A percentile compares a stretch with the other conserved stretches of the same genome.
Conservation (phyloP, 2,113 vertebrate genomes). For the Furnarius figulus region DNA sequence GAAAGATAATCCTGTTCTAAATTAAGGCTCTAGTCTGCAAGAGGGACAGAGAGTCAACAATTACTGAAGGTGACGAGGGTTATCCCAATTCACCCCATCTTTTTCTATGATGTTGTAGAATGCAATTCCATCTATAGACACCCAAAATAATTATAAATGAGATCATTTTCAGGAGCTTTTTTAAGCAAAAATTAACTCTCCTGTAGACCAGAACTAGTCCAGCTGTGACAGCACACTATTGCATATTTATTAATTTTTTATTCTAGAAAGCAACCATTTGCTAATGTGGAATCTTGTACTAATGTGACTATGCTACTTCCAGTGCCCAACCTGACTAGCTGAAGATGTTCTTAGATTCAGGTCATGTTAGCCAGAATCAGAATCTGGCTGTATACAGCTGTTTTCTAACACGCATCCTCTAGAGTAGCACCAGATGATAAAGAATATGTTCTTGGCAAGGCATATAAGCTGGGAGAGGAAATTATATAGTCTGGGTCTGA, state of each 20-base stretch:
- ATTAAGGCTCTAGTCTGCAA: not conserved
- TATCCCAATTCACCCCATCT: not conserved
- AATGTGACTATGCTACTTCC: not conserved
- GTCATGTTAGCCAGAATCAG: not conserved
- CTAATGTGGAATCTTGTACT: not conserved
- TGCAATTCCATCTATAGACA: not conserved
- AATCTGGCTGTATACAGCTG: not conserved
- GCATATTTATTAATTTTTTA: not conserved
- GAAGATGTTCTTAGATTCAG: not conserved
- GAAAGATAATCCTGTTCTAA: not conserved
- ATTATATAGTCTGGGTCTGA: not conserved
- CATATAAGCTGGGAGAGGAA: not conserved
- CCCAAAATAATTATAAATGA: not conserved
- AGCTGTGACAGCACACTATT: not conserved
- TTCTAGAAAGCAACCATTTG: not conserved
- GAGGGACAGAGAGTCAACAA: not conserved
- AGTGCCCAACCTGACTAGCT: not conserved
- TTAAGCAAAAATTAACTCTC: fast-evolving
- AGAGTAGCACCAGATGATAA: not conserved
- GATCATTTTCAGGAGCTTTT: not conserved
- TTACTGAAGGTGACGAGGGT: not conserved
- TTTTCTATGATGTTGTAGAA: fast-evolving
- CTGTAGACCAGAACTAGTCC: not conserved
- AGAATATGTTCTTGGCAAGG: not conserved
- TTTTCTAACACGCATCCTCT: not conserved